Base-by-base conservation (phyloP, 2,888 invertebrate genomes). In the Serripes groenlandicus region DNA sequence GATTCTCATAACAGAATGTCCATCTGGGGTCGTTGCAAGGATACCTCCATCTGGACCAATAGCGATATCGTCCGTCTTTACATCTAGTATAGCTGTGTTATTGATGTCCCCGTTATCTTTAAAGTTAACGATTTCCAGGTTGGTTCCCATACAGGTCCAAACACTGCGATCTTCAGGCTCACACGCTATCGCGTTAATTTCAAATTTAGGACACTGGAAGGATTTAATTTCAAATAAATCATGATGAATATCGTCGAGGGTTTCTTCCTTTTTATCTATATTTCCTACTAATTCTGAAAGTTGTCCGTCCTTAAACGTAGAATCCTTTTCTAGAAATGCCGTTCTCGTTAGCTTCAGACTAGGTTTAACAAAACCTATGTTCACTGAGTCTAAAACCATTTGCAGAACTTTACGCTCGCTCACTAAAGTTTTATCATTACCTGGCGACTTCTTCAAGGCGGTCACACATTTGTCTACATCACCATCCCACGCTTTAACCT, bases 331-430 rank as follows among this genome's bases (percentile, higher is more conserved):
- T 30, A 58, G 32, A 26, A 49, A 76, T 34, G 34, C 37, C 3
- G 72, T 34, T 28, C 73, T 42, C n/a, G 26, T 52, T 21, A 78
- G 11, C 35, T 69, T 74, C 30, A 77, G 37, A 30, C 18, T 35
- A 0, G 81, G 69, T 58, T 70, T 49, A 21, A 64, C 49, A 35
- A 74, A 70, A 11, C 69, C 62, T 18, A 49, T 71, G 32, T 54
- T 66, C 4, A 81, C 62, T 26, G 77, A 77, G 3, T 62, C 64
- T 23, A 70, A 28, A 9, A 75, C 34, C 58, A 78, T 66, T 26
- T 81, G 68, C 9, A 75, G 30, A 52, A 81, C 81, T 42, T 78
- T 81, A 23, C 37, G 56, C 56, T 81, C 74, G 42, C 77, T 81
- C 3, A 77, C 74, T 9, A 75, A 0, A 18, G 28, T 60, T 9